Evolutionary conservation across 2,888 invertebrate genomes (phyloP).

Genomic region (Dendrolimus pini): DNA sequence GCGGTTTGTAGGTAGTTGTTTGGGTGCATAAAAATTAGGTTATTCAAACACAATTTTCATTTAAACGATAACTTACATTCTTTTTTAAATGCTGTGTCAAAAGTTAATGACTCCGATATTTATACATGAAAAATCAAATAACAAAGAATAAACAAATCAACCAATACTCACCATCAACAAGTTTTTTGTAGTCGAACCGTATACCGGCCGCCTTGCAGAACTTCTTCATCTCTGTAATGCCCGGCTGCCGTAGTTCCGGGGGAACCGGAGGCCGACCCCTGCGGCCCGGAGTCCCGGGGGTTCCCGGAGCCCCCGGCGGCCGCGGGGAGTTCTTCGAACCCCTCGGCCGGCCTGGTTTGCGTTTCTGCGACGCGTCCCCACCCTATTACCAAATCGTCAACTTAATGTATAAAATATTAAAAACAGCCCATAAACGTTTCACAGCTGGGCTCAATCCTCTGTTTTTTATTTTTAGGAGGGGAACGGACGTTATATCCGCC

Average conservation of each 20-base stretch:
- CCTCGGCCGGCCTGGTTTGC: slow-evolving; percentile 62
- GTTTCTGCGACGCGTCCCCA: slow-evolving; percentile 48
- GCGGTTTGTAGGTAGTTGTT: too few relatives aligned
- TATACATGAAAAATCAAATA: too few relatives aligned
- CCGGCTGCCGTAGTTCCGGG: slow-evolving; percentile 60
- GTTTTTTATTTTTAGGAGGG: too few relatives aligned
- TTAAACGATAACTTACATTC: too few relatives aligned
- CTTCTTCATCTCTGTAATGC: slow-evolving; percentile 71
- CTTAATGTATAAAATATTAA: too few relatives aligned
- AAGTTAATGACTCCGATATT: too few relatives aligned
- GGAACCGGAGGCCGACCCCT: slow-evolving; percentile 67
- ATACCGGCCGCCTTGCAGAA: slow-evolving; percentile 72
- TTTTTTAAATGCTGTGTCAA: too few relatives aligned
- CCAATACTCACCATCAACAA: slow-evolving; percentile 51
- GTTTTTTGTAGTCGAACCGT: slow-evolving; percentile 68
- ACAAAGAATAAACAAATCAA: not conserved
- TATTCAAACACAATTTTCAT: too few relatives aligned
- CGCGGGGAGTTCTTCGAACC: slow-evolving; percentile 49
- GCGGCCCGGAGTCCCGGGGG: slow-evolving; percentile 22
- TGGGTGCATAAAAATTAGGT: too few relatives aligned
- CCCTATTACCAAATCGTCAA: not conserved
- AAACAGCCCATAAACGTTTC: too few relatives aligned
- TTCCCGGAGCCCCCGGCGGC: slow-evolving; percentile 8
- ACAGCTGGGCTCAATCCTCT: too few relatives aligned
- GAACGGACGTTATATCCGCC: too few relatives aligned